These are phyloP conservation scores for Plumapathes pennacea DNA, from an alignment of 92 coral and sea anemone species.

Conservation along the genomic window DNA sequence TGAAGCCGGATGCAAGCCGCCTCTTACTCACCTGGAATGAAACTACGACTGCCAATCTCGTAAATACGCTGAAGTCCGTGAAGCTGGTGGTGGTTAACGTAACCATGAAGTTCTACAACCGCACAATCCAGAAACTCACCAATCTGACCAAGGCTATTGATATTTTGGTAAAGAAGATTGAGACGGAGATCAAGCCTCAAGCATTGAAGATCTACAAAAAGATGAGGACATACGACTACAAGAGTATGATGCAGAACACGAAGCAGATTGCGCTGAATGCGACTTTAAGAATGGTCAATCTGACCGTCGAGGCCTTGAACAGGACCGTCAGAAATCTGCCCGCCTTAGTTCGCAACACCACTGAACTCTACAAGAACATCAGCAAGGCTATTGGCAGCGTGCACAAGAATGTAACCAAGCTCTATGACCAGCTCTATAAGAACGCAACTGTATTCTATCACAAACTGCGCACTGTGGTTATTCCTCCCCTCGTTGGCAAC, in stretches of 20 bases:
- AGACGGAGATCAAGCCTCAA: slow-evolving; percentile 66
- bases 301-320: slow-evolving; percentile 36
- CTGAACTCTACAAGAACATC: slow-evolving; percentile 46
- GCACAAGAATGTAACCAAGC: slow-evolving; percentile 20
- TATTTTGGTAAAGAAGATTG: slow-evolving; percentile 49
- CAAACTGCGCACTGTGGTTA: slow-evolving; percentile 10
- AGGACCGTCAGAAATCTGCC: slow-evolving; percentile 53
- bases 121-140: slow-evolving; percentile 43
- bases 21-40: slow-evolving; percentile 76
- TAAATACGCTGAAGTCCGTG: slow-evolving; percentile 33
- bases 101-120: slow-evolving; percentile 61
- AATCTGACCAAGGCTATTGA: slow-evolving; percentile 65
- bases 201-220: slow-evolving; percentile 54
- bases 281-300: slow-evolving; percentile 39
- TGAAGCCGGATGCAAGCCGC: slow-evolving; percentile 72
- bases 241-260: slow-evolving; percentile 45
- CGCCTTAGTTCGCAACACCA: slow-evolving; percentile 54
- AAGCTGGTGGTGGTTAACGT: slow-evolving; percentile 49
- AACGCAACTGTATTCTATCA: slow-evolving; percentile 7
- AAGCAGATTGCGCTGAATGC: slow-evolving; percentile 54
- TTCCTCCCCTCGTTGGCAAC: slow-evolving; percentile 28
- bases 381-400: slow-evolving; percentile 4
- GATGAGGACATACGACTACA: slow-evolving; percentile 63
- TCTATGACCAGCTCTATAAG: slow-evolving; percentile 16
- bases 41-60: slow-evolving; percentile 55